Percentiles rank a stretch among this genome's conserved stretches.
These are phyloP conservation scores for Phodopus roborovskii DNA, from an alignment of 2,113 vertebrate species.

Conservation along the genomic window DNA sequence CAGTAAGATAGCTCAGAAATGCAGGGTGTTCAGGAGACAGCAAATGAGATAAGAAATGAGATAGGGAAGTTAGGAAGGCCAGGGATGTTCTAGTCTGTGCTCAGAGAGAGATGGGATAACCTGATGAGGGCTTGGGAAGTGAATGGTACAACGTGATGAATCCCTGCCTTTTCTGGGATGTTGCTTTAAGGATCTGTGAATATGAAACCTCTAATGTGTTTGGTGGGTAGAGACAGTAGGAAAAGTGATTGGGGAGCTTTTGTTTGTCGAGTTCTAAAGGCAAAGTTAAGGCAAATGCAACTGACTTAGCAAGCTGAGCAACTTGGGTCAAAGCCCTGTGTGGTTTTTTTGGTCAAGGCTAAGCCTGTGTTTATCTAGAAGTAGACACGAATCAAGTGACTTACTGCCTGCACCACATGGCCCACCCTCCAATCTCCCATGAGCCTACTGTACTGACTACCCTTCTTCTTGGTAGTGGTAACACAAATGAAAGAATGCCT, in stretches of 20 bases:
- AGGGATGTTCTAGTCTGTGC: neutral
- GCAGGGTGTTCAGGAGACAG: constrained; percentile 34
- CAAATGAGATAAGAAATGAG: constrained; percentile 60
- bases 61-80: constrained; percentile 3
- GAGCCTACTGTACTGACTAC: neutral
- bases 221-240: neutral
- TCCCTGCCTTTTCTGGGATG: neutral
- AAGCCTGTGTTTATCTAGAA: neutral
- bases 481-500: neutral
- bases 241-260: neutral
- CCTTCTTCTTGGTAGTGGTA: neutral
- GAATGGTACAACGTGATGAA: neutral
- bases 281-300: neutral
- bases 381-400: neutral
- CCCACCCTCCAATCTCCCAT: neutral
- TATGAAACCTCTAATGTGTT: neutral
- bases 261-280: neutral
- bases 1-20: constrained; percentile 51
- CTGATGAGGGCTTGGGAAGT: neutral
- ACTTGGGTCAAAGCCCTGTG: neutral
- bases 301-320: neutral
- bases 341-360: neutral
- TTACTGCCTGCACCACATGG: accelerated
- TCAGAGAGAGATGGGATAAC: neutral
- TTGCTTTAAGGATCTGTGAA: neutral